These are phyloP conservation scores for Acleris sparsana DNA, from an alignment of 2,888 invertebrate species.

Conservation along the genomic window DNA sequence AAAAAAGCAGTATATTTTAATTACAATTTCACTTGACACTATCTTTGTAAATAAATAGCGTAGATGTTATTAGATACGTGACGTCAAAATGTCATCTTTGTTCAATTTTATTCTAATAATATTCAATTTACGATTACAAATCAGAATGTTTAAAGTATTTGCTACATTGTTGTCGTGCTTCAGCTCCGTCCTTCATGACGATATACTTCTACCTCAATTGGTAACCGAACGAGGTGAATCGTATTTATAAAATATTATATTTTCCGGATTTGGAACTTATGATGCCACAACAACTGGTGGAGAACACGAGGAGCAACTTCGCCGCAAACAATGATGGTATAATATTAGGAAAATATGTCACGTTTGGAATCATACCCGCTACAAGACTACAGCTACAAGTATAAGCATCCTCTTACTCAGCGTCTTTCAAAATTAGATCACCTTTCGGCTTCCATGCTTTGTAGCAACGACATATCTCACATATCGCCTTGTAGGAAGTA, in stretches of 20 bases:
- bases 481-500: no score
- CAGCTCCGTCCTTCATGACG: no score
- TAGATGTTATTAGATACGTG: slow-evolving; percentile 14
- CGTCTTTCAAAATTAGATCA: no score
- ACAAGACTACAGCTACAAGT: no score
- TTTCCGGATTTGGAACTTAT: neutral
- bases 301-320: neutral
- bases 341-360: no score
- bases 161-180: neutral
- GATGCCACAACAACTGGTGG: neutral
- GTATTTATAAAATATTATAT: slow-evolving; percentile 6
- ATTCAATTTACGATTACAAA: no score
- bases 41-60: neutral
- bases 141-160: neutral
- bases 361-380: no score
- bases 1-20: neutral
- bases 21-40: neutral
- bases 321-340: no score
- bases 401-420: no score
- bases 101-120: no score
- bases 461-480: neutral
- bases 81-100: neutral
- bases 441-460: neutral
- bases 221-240: slow-evolving; percentile 5
- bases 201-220: neutral